Percentiles rank a stretch among this genome's conserved stretches.
These are phyloP conservation scores for Cyphomyrus discorhynchus DNA, from an alignment of 2,113 vertebrate genomes.

Conservation along the genomic window DNA sequence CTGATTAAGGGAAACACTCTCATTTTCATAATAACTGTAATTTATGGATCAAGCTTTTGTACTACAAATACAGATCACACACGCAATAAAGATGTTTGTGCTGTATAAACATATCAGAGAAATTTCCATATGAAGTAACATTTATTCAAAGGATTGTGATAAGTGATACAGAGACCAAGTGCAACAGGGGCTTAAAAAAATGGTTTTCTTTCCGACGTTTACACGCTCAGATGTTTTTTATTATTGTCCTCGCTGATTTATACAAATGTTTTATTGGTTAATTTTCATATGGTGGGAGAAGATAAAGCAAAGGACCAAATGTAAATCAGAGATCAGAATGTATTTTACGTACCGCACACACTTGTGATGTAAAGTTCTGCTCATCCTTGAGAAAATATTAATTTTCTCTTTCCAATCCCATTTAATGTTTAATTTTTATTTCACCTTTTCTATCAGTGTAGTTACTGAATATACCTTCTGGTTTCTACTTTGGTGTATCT, in stretches of 20 bases:
- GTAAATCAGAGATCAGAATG: not conserved
- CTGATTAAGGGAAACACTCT: not conserved
- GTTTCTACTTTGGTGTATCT: not conserved
- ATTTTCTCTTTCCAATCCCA: not conserved
- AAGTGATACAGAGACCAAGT: not conserved
- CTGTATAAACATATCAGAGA: not conserved
- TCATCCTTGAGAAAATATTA: not conserved
- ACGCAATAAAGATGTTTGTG: not conserved
- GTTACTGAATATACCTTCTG: not conserved
- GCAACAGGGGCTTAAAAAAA: not conserved
- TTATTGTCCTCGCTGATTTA: not conserved
- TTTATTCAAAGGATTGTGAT: not conserved
- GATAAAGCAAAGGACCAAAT: not conserved
- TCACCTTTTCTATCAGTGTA: not conserved
- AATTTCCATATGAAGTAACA: not conserved
- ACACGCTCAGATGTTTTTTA: not conserved
- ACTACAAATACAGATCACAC: not conserved
- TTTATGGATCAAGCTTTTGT: not conserved
- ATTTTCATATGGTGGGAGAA: not conserved
- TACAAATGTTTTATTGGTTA: not conserved
- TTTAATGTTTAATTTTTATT: not conserved
- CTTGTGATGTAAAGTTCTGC: not conserved
- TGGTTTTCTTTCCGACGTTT: not conserved
- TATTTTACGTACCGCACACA: not conserved
- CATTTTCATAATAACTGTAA: not conserved